Evolutionary conservation across 2,888 invertebrate genomes (phyloP), one percentile per base, ranked within the genome.

Genomic region (Drosophila formosana): DNA sequence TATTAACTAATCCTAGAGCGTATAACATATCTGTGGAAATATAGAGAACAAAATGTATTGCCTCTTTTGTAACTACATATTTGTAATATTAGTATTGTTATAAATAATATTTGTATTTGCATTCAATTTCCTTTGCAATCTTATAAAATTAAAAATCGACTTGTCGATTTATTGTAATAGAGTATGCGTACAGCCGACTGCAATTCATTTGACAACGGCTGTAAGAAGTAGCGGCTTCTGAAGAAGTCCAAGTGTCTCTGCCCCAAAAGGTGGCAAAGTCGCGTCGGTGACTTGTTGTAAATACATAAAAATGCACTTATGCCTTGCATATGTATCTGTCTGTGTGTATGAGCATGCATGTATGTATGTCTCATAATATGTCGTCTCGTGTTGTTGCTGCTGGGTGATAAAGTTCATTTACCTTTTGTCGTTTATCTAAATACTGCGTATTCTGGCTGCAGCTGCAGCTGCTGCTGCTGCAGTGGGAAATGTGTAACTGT

Each of bases 341-440:
- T 41, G 7, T 13, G 45, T 23, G 30, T 41, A 34, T 30, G 30
- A 32, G 18, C 18, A 18, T 50, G 8, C 34, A 11, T 28, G 30
- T 55, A 25, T 37, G 39, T 34, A 32, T 46, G 53, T 60, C 34
- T 68, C 74, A 68, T 78, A 68, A 78, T 71, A 75, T 72, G 79
- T 74, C 67, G 69, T 61, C 73, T 64, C 66, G 81, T 62, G 71
- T 69, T 83, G 66, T 74, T 78, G 74, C 66, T 74, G 75, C 56
- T 77, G 83, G 80, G 70, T 77, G 86, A 73, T 82, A 85, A 85
- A 85, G 83, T 84, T 84, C 83, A 85, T 84, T 88, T 80, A 84
- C 83, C 83, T 85, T 82, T 85, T 78, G 76, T 78, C 83, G 81
- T 83, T 86, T 83, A 86, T 83, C 81, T 85, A 80, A 85, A 82